Evolutionary conservation across 2,888 invertebrate genomes (phyloP).

Genomic region (Dryadula phaetusa): DNA sequence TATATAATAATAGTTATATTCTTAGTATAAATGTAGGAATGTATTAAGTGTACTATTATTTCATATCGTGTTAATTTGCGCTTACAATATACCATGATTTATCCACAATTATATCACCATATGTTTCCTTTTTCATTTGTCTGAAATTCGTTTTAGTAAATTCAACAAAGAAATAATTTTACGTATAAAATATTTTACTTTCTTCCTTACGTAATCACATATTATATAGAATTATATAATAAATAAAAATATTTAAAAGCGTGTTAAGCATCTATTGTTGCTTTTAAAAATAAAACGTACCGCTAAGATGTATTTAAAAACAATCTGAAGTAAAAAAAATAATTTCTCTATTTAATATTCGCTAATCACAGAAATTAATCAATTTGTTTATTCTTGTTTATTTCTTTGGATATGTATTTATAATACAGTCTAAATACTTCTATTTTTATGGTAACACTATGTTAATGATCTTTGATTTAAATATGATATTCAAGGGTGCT

Average conservation of each 20-base stretch:
- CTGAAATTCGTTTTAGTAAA: neutral
- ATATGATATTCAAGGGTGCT: neutral
- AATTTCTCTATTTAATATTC: slow-evolving; percentile 10
- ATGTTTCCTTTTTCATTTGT: neutral
- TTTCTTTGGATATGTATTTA: neutral
- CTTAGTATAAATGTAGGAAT: slow-evolving; percentile 34
- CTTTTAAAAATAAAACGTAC: too few relatives aligned
- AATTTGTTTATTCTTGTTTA: neutral
- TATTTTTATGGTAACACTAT: too few relatives aligned
- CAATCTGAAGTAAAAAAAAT: too few relatives aligned
- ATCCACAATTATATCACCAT: neutral
- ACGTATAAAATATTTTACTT: too few relatives aligned
- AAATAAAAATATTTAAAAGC: too few relatives aligned
- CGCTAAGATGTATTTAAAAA: too few relatives aligned
- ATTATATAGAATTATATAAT: too few relatives aligned
- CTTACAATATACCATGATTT: neutral
- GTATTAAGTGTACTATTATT: slow-evolving; percentile 25
- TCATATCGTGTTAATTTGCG: slow-evolving; percentile 15
- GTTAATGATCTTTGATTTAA: neutral
- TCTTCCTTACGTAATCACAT: too few relatives aligned
- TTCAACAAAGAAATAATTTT: too few relatives aligned
- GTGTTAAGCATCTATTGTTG: too few relatives aligned
- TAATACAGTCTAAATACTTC: neutral
- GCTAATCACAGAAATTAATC: slow-evolving; percentile 4
- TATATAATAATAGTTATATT: slow-evolving; percentile 40